A percentile compares a stretch with the other conserved stretches of the same genome.
Conservation (phyloP, 2,888 invertebrate species). For the Catocala sponsa region DNA sequence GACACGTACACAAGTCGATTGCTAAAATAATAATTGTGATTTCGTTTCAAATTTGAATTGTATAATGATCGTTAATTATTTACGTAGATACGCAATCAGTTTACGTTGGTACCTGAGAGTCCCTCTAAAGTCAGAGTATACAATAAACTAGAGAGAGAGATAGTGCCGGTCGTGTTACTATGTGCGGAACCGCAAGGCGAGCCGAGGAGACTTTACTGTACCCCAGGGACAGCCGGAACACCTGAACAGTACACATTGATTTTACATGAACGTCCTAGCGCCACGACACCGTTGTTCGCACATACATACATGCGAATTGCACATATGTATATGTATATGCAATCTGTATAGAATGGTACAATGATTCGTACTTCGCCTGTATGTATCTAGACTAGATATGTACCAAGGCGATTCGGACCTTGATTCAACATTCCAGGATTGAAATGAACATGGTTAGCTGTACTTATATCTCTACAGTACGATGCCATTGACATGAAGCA, state of each 20-base stretch:
- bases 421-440: constrained; percentile 3
- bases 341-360: constrained; percentile 27
- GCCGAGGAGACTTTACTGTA: constrained; percentile 66
- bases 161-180: constrained; percentile 41
- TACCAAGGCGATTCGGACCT: constrained; percentile 1
- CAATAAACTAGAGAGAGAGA: constrained; percentile 46
- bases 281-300: constrained; percentile 43
- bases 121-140: constrained; percentile 36
- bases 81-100: constrained; percentile 6
- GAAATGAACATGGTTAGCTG: background rate
- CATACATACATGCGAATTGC: constrained; percentile 29
- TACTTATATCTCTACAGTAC: constrained; percentile 2
- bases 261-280: constrained; percentile 56
- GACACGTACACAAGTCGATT: constrained; percentile 6
- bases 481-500: constrained; percentile 20
- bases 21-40: constrained; percentile 13
- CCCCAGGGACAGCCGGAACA: constrained; percentile 65
- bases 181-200: constrained; percentile 54
- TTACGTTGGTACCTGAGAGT: constrained; percentile 16
- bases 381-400: constrained; percentile 9
- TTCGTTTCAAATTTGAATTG: constrained; percentile 4
- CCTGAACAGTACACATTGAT: constrained; percentile 63
- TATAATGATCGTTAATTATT: constrained; percentile 10
- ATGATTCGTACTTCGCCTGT: constrained; percentile 40
- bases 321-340: constrained; percentile 9